Evolutionary conservation across 2,888 invertebrate genomes (phyloP), one percentile per base, ranked within the genome.

Genomic region (Folsomia candida): DNA sequence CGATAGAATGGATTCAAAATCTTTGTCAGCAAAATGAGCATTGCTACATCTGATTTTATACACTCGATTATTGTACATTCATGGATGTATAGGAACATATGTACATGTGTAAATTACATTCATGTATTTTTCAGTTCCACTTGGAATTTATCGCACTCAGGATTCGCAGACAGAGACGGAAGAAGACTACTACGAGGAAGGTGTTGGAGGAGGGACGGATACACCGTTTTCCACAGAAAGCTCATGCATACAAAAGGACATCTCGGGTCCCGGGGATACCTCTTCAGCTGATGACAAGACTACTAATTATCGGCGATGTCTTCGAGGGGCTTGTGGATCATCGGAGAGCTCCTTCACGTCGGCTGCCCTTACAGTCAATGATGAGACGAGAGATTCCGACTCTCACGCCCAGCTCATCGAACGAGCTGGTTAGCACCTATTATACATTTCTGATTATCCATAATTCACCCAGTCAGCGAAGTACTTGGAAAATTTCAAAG

Each of bases 351-450:
- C 78, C 9, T 77, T 78, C 63, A 79, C 79, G 0, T 78, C 78
- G 1, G 79, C 79, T 0, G 79, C 76, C 9, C 57, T 79, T 2
- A 78, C 78, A 47, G 76, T 75, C 2, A 78, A 76, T n/a, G 78
- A 79, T 24, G 79, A 94, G 81, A 93, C 93, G 84, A 92, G 93
- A 0, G 87, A 91, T 75, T 65, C 65, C 0, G 93, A 94, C 83
- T 93, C 92, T 83, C 93, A 94, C 83, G 89, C 90, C 22, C 93
- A 94, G 82, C 91, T 93, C 85, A 95, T 96, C 75, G 97, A 97
- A 83, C 86, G 96, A 74, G 70, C 70, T 2, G n/a, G n/a, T n/a
- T n/a, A n/a, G n/a, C n/a, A n/a, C n/a, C n/a, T n/a, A n/a, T n/a
- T n/a, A n/a, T n/a, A n/a, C n/a, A n/a, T n/a, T n/a, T n/a, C n/a